phyloP scores from a whole-genome alignment of 2,888 invertebrate species.

The Lepidochrysops patricia region DNA sequence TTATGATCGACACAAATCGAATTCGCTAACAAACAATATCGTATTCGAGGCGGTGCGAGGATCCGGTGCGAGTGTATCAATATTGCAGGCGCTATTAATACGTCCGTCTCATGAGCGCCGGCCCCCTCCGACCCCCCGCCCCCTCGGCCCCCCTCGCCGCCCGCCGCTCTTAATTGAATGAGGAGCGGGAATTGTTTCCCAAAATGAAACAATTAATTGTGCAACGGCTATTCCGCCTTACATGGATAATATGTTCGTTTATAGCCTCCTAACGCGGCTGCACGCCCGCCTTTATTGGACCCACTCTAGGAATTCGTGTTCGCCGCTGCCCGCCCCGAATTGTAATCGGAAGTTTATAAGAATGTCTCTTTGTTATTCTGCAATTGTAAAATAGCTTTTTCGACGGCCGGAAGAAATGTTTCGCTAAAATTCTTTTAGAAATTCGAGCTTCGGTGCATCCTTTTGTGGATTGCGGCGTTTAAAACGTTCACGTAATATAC shows the following conservation, averaged over 20 bases:
- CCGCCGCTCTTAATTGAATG: constrained; percentile 75
- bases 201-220: constrained; percentile 76
- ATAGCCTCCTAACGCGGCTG: constrained; percentile 74
- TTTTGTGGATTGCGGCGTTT: constrained; percentile 54
- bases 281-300: constrained; percentile 72
- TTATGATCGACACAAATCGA: constrained; percentile 74
- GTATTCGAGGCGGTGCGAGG: constrained; percentile 67
- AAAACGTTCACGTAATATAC: constrained; percentile 66
- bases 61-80: constrained; percentile 72
- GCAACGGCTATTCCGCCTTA: constrained; percentile 75
- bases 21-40: constrained; percentile 74
- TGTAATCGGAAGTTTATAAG: constrained; percentile 71
- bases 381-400: constrained; percentile 16
- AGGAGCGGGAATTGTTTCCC: constrained; percentile 76
- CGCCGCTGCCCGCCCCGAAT: constrained; percentile 71
- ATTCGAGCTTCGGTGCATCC: constrained; percentile 22
- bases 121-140: constrained; percentile 29
- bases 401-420: constrained; percentile 20
- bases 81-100: constrained; percentile 75
- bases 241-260: constrained; percentile 75
- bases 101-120: constrained; percentile 72
- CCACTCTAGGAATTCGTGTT: constrained; percentile 73
- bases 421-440: constrained; percentile 25
- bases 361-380: constrained; percentile 50
- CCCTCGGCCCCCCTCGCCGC: constrained; percentile 33